Conservation (phyloP, 2,888 invertebrate genomes). For the Melinopterus prodromus region DNA sequence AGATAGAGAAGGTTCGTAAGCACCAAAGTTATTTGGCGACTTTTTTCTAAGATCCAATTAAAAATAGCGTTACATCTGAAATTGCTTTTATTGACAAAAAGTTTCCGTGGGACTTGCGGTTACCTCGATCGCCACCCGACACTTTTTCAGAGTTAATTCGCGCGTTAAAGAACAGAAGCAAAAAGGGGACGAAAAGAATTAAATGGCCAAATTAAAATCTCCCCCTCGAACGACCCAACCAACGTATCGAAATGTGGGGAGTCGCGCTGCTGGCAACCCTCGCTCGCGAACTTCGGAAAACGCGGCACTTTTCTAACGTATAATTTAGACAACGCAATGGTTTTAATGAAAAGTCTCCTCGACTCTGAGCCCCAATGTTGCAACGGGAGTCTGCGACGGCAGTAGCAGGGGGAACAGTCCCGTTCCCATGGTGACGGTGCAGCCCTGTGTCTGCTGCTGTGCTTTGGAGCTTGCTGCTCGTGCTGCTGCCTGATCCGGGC, state of each 20-base stretch:
- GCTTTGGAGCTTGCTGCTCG: constrained; percentile 13
- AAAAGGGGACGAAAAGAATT: neutral
- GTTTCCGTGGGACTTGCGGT: neutral
- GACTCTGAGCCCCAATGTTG: neutral
- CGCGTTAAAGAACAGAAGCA: neutral
- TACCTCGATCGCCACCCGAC: neutral
- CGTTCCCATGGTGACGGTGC: constrained; percentile 22
- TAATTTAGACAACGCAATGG: constrained; percentile 4
- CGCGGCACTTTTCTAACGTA: neutral
- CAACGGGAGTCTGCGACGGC: neutral
- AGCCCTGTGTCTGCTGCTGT: constrained; percentile 6
- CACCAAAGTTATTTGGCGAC: too few relatives aligned
- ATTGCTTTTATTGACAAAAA: neutral
- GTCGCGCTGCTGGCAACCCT: neutral
- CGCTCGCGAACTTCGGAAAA: neutral
- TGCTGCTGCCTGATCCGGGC: constrained; percentile 22
- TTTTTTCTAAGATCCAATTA: neutral
- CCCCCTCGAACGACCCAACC: neutral
- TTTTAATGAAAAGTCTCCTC: constrained; percentile 4
- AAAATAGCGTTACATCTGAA: neutral
- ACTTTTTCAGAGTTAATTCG: neutral
- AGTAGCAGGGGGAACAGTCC: constrained; percentile 14
- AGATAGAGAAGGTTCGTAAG: too few relatives aligned
- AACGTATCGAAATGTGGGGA: neutral
- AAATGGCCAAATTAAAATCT: neutral